phyloP scores from a whole-genome alignment of 2,888 invertebrate species.

The Drosophila basisetae region DNA sequence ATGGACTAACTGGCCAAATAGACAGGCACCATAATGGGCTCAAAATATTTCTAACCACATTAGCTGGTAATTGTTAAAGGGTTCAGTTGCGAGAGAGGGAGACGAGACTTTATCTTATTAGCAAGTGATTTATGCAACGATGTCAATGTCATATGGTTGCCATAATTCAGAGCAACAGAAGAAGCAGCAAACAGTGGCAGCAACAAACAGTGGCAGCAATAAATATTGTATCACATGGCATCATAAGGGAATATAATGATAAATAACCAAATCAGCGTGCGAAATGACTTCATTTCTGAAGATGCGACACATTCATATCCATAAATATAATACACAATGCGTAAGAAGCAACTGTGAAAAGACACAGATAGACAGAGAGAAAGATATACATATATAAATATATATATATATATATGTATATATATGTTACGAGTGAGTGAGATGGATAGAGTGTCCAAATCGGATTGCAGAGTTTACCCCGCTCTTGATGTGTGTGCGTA shows the following conservation, averaged over 20 bases:
- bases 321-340: conserved; percentile 56
- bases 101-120: conserved; percentile 25
- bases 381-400: background rate
- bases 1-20: conserved; percentile 35
- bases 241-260: conserved; percentile 79
- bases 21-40: conserved; percentile 62
- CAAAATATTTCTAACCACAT: conserved; percentile 40
- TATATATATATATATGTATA: background rate
- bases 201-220: conserved; percentile 46
- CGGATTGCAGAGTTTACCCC: conserved; percentile 32
- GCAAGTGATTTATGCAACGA: conserved; percentile 68
- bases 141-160: conserved; percentile 73
- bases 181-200: background rate
- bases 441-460: conserved; percentile 25
- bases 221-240: conserved; percentile 78
- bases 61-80: conserved; percentile 59
- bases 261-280: conserved; percentile 79
- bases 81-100: conserved; percentile 23
- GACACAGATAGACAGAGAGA: conserved; percentile 31
- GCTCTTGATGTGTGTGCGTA: conserved; percentile 67
- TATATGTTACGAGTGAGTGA: background rate
- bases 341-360: conserved; percentile 39
- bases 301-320: conserved; percentile 60
- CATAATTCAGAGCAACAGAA: conserved; percentile 57
- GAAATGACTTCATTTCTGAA: conserved; percentile 70